A percentile compares a stretch with the other conserved stretches of the same genome.
phyloP scores from a whole-genome alignment of 1,140 invertebrate species.

The Cydia strobilella region DNA sequence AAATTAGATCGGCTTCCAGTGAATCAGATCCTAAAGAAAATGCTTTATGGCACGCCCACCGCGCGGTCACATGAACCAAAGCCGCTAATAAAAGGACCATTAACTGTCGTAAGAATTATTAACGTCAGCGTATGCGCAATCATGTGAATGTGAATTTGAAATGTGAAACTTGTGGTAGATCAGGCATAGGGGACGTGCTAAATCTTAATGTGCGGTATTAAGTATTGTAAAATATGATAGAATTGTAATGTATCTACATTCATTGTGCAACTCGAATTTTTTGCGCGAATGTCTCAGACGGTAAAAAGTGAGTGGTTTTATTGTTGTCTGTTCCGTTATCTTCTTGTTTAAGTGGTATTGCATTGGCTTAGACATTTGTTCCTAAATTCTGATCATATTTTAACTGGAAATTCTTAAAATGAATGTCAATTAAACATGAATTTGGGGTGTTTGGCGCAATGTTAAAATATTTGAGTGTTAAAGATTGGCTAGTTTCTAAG shows the following conservation, averaged over 20 bases:
- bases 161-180: slow-evolving; percentile 58
- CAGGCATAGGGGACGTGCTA: slow-evolving; percentile 45
- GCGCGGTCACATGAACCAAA: slow-evolving; percentile 47
- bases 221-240: not conserved
- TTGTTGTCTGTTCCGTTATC: not conserved
- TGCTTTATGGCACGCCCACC: slow-evolving; percentile 69
- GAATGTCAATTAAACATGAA: not conserved
- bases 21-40: slow-evolving; percentile 56
- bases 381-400: not conserved
- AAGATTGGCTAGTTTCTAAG: not conserved
- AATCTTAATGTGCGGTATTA: not conserved
- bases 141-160: slow-evolving; percentile 59
- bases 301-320: not conserved
- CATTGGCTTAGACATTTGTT: slow-evolving; percentile 4
- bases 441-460: not conserved
- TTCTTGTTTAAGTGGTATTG: not conserved
- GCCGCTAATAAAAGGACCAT: slow-evolving; percentile 63
- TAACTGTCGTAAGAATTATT: slow-evolving; percentile 50
- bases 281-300: slow-evolving; percentile 9
- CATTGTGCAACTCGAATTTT: not conserved
- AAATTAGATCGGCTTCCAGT: slow-evolving; percentile 56
- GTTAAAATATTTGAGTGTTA: not conserved
- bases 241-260: not conserved
- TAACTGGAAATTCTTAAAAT: not conserved
- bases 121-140: slow-evolving; percentile 51